Evolutionary conservation across 2,888 invertebrate species (phyloP), one percentile per base, ranked within the genome.

Genomic region (Agrilus cyanescens): DNA sequence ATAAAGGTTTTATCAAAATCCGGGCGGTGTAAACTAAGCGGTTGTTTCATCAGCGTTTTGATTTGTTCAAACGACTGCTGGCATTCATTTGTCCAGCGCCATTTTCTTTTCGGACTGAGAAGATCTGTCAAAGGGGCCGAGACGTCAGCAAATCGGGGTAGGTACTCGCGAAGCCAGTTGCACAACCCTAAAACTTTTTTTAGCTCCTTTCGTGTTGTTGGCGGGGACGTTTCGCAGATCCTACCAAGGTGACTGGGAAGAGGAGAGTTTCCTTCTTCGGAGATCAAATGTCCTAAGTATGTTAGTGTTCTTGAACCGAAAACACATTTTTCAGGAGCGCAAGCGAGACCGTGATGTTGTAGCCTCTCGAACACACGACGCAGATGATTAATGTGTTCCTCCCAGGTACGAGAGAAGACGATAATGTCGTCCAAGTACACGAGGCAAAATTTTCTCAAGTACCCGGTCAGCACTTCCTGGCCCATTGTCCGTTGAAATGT

Each of bases 361-460:
- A 54, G 34, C 3, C 51, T 35, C 33, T 53, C 50, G 10, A 52
- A 40, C 4, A 54, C 45, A 8, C 35, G 32, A 3, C 36, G 33
- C 1, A 56, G 41, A 29, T 53, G 51, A 1, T n/a, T 12, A 1
- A 46, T 35, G 34, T 54, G 51, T 6, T 53, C 49, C 2, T 52
- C 47, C 31, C 31, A 29, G 18, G 20, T 42, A 8, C 45, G 14
- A 1, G 43, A 44, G 31, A 44, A 50, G 0, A 51, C 41, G 1
- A 59, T 53, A 4, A 60, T 54, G 37, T 60, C 57, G 29, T 60
- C 58, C 2, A 59, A 38, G 38, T 59, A 60, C 0, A 53, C 55
- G 1, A 50, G 25, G 14, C 50, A 49, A 30, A 44, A 52, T 1
- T 49, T 13, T 6, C 46, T 40, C 3, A 53, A n/a, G 20, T 46